Evolutionary conservation across 2,113 vertebrate genomes (phyloP).

Genomic region (Canis aureus): DNA sequence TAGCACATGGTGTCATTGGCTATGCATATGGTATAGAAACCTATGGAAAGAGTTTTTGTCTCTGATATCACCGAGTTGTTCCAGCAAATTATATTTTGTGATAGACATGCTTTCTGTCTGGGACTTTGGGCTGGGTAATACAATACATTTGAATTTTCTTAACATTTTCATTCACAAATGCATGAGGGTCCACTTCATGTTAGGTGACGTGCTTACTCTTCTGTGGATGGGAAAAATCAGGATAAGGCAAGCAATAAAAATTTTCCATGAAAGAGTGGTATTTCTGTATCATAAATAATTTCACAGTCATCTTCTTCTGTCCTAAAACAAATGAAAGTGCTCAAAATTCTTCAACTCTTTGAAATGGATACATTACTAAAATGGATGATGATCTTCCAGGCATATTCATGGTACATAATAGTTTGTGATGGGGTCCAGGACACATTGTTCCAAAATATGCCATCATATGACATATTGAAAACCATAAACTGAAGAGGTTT

Average conservation of each 20-base stretch:
- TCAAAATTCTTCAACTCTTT: neutral
- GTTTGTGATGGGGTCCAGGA: neutral
- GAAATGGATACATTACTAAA: neutral
- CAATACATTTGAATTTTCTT: neutral
- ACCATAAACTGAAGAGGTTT: neutral
- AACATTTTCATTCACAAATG: neutral
- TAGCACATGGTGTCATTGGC: neutral
- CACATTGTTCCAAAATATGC: neutral
- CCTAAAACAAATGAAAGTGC: neutral
- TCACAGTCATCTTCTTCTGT: neutral
- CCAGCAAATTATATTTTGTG: neutral
- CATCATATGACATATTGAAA: neutral
- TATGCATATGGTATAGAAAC: neutral
- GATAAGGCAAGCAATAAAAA: neutral
- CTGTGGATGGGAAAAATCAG: neutral
- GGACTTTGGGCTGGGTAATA: neutral
- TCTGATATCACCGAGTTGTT: neutral
- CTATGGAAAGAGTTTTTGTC: neutral
- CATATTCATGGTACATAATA: neutral
- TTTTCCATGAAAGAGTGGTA: neutral
- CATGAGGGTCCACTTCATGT: neutral
- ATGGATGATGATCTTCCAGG: neutral
- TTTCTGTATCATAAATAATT: neutral
- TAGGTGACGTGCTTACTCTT: neutral
- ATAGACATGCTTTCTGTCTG: neutral